Conservation (phyloP, 1,140 invertebrate species). For the Hesperophylax magnus region DNA sequence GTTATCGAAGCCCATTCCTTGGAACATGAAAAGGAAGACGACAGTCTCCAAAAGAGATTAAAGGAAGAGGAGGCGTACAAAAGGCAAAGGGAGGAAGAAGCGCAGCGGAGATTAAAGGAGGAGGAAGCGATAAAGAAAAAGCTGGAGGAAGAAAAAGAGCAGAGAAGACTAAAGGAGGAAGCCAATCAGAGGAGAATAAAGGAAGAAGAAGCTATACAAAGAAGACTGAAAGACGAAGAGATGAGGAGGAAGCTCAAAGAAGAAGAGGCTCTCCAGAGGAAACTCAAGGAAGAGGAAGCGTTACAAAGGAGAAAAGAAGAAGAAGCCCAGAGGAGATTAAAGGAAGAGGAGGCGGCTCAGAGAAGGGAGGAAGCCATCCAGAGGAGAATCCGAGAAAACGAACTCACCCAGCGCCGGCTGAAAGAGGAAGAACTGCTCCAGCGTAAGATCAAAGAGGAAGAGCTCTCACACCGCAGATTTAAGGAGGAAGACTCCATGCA, state of each 20-base stretch:
- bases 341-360: conserved; percentile 47
- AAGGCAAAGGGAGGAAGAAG: conserved; percentile 45
- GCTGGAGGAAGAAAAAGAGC: conserved; percentile 25
- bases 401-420: conserved; percentile 5
- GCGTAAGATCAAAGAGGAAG: conserved; percentile 51
- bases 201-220: conserved; percentile 29
- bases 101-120: not conserved
- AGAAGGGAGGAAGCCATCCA: conserved; percentile 34
- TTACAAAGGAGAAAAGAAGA: conserved; percentile 49
- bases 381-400: conserved; percentile 15
- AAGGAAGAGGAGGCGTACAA: conserved; percentile 44
- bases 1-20: conserved; percentile 64
- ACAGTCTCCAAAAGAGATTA: conserved; percentile 35
- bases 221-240: conserved; percentile 51
- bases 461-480: conserved; percentile 36
- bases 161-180: conserved; percentile 56
- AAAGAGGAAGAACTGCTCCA: conserved; percentile 14
- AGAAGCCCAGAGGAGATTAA: conserved; percentile 32
- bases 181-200: conserved; percentile 44
- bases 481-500: conserved; percentile 45
- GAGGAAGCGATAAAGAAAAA: conserved; percentile 18
- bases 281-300: conserved; percentile 47
- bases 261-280: conserved; percentile 30
- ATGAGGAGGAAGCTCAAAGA: conserved; percentile 39
- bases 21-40: conserved; percentile 55